Evolutionary conservation across 2,797 vertebrate genomes (phyloP).

Genomic region (Cossypha dichroa): DNA sequence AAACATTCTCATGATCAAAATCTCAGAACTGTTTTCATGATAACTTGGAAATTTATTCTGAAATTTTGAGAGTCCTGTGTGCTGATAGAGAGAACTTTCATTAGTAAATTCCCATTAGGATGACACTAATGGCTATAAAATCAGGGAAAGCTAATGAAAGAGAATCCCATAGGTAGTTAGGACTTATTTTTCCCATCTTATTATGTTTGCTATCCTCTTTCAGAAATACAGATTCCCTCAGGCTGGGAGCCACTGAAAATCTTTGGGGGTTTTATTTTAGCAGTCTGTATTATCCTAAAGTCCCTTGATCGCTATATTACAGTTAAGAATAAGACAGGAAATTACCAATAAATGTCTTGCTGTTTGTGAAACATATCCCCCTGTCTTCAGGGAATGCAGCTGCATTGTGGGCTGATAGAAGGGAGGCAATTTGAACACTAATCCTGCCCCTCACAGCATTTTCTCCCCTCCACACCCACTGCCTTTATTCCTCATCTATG

Average conservation of each 20-base stretch:
- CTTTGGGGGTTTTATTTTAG: neutral
- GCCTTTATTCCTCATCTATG: neutral
- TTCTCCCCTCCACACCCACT: neutral
- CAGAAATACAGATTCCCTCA: neutral
- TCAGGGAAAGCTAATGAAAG: conserved; percentile 32
- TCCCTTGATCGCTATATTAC: neutral
- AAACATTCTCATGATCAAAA: conserved; percentile 1
- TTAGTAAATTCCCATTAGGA: conserved; percentile 47
- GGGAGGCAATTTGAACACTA: neutral
- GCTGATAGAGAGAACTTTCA: neutral
- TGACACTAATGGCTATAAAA: conserved; percentile 46
- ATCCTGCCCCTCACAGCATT: neutral
- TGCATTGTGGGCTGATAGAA: neutral
- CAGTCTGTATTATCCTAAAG: neutral
- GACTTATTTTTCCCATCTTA: conserved; percentile 30
- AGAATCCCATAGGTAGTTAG: conserved; percentile 41
- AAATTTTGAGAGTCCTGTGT: conserved; percentile 19
- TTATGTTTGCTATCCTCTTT: neutral
- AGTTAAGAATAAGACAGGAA: conserved; percentile 21
- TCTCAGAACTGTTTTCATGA: conserved; percentile 32
- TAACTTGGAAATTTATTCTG: conserved; percentile 44
- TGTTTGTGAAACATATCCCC: neutral
- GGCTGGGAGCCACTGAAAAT: conserved; percentile 7
- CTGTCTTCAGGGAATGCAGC: neutral
- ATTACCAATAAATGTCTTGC: conserved; percentile 16